Evolutionary conservation across 2,113 vertebrate genomes (phyloP).

Genomic region (Chinchilla lanigera): DNA sequence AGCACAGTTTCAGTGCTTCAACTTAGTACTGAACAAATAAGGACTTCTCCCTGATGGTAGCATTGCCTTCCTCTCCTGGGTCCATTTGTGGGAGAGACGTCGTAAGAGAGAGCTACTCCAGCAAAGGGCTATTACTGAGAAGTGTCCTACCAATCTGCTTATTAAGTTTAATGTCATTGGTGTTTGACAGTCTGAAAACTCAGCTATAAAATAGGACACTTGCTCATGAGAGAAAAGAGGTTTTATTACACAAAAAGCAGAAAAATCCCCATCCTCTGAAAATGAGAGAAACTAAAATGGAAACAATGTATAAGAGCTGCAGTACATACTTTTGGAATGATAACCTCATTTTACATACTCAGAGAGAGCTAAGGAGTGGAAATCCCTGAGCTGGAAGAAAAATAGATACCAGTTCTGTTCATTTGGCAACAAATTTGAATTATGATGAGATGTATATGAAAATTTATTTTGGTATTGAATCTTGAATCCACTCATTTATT

Average conservation of each 20-base stretch:
- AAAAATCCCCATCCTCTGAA: background rate
- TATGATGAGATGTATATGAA: background rate
- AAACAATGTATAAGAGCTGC: background rate
- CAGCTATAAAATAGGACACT: slow-evolving; percentile 15
- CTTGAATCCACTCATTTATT: background rate
- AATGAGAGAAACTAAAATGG: background rate
- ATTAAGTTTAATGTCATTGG: background rate
- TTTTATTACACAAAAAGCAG: slow-evolving; percentile 36
- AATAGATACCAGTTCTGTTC: background rate
- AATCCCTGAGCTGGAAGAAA: background rate
- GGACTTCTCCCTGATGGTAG: background rate
- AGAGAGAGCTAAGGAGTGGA: background rate
- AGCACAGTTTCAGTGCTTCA: background rate
- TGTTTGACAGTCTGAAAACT: background rate
- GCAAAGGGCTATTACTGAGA: background rate
- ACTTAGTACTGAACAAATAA: background rate
- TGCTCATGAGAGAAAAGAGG: background rate
- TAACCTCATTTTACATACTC: background rate
- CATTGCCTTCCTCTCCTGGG: background rate
- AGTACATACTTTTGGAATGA: background rate
- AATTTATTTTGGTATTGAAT: background rate
- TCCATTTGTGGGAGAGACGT: background rate
- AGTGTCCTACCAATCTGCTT: background rate
- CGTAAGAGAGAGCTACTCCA: background rate
- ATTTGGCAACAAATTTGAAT: background rate